Evolutionary conservation across 2,888 invertebrate genomes (phyloP), one percentile per base, ranked within the genome.

Genomic region (Exocentrus adspersus): DNA sequence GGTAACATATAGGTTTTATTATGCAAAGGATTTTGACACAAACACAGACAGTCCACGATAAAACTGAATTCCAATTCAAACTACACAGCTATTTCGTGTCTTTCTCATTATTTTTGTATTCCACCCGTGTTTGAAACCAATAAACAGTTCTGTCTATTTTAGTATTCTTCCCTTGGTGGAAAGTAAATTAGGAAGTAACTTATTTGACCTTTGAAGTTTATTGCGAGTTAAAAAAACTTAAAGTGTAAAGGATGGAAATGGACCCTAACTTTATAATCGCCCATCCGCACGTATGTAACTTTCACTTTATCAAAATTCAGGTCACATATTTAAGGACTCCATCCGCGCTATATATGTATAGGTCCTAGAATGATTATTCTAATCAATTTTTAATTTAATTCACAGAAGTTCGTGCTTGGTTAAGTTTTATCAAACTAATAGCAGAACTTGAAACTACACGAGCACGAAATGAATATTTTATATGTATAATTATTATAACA

Each of bases 201-300:
- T 51, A 51, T 51, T 16, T 30, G 37, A 19, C 32, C 37, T 51
- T 51, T 37, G 32, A 51, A 51, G 51, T 51, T 53, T 53, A 53
- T 42, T 17, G 42, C 12, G 24, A 41, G 20, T 14, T 53, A 53
- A 53, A 53, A 37, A 37, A 53, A 14, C 53, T 42, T 24, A 12
- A 19, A 53, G 53, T 24, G 42, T 42, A 41, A 41, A 53, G 42
- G 12, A 53, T 24, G 53, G 41, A 53, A 53, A 42, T 41, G 5
- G 42, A 19, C 24, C 16, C 53, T 41, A 53, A 53, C 53, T 53
- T 41, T 53, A 42, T 48, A 41, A 42, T 53, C 53, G 53, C 21
- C 42, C 12, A 24, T 21, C 20, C 42, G 16, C 42, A 42, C 41
- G 42, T 53, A 20, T 42, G 20, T 42, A 21, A 53, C 41, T 37